Conservation (phyloP, 1,140 invertebrate genomes). For the Drosophila albomicans region DNA sequence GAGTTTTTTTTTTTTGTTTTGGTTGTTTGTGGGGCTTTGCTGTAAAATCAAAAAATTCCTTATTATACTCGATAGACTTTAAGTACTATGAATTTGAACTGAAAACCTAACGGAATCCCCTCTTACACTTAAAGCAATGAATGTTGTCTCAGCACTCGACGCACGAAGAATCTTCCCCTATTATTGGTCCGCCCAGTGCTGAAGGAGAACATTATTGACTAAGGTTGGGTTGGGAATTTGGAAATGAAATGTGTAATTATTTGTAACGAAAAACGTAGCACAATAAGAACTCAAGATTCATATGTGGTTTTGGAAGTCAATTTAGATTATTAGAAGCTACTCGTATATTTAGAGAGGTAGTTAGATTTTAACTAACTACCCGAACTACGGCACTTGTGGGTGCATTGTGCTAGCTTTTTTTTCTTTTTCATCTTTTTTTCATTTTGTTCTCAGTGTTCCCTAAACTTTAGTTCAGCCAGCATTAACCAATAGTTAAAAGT, state of each 20-base stretch:
- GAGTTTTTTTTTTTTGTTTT: conserved; percentile 38
- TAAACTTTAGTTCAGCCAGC: conserved; percentile 63
- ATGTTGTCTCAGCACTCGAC: conserved; percentile 58
- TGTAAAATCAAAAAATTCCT: conserved; percentile 50
- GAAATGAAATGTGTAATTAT: conserved; percentile 1
- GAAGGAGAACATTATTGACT: conserved; percentile 7
- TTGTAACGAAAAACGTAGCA: conserved; percentile 37
- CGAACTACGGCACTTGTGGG: conserved; percentile 49
- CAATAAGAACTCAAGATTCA: conserved; percentile 33
- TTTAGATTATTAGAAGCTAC: conserved; percentile 61
- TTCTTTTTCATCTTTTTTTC: neutral
- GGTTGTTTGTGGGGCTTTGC: conserved; percentile 40
- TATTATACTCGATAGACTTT: conserved; percentile 58
- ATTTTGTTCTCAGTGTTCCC: conserved; percentile 56
- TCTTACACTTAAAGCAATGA: neutral
- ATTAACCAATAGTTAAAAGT: conserved; percentile 49
- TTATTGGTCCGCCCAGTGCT: conserved; percentile 62
- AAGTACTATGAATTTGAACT: conserved; percentile 34
- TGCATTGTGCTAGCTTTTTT: conserved; percentile 46
- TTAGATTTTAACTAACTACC: conserved; percentile 33
- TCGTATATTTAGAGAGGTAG: conserved; percentile 24
- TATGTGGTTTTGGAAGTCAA: conserved; percentile 67
- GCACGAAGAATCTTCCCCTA: conserved; percentile 80
- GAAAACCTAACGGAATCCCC: neutral
- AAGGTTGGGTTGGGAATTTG: neutral